Evolutionary conservation across 2,888 invertebrate genomes (phyloP), one percentile per base, ranked within the genome.

Genomic region (Antitype chi): DNA sequence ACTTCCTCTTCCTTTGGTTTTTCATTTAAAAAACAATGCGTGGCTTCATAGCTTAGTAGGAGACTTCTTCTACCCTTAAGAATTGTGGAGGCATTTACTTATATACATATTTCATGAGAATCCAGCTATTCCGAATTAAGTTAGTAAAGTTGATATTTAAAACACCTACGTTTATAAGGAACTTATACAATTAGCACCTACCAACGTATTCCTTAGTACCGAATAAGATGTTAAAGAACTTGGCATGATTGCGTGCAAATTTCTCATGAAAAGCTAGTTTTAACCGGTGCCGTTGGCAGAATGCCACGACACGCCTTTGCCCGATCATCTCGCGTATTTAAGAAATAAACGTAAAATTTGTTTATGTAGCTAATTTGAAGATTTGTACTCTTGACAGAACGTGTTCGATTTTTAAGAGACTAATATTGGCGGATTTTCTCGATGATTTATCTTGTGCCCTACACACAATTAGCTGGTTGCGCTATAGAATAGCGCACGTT

Each of bases 231-330:
- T 53, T 70, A 76, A 75, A 63, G 66, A 64, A 73, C 74, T 79
- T 78, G 81, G 78, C 87, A 87, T 55, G 64, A 68, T 47, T 60
- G 43, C 59, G 67, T 80, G 77, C 71, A 78, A 70, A 80, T 70
- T 76, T 76, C 72, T 72, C 63, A 81, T 76, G 76, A 76, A 74
- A 67, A 85, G 13, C 85, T 66, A 66, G 74, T 79, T 53, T 25
- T 64, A 83, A 74, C 83, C 67, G 70, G 87, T 62, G 20, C 23
- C 8, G 15, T 81, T 87, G 86, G 87, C 85, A 66, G 66, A 70
- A 59, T 60, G 80, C 83, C 87, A 85, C 68, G 85, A 83, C 83
- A 87, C 86, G 79, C 87, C 81, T 85, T 71, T 77, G 77, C 38
- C 64, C 20, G 59, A 64, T 43, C 66, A 77, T 60, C 55, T 79